phyloP scores from a whole-genome alignment of 2,888 invertebrate genomes.

The Watsonalla binaria region DNA sequence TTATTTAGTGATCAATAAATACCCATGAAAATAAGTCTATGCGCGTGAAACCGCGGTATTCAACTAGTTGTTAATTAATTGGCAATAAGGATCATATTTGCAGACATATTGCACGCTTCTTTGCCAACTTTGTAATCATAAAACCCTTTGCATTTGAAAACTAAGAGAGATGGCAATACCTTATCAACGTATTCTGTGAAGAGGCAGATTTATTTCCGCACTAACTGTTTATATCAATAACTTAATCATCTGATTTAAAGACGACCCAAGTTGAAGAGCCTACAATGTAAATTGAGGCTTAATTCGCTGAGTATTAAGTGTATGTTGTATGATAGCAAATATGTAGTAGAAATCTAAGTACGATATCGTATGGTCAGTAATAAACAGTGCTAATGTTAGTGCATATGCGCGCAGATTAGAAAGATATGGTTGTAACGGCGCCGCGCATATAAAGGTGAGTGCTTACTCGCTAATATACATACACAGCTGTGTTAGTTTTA shows the following conservation, averaged over 20 bases:
- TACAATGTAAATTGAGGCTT: neutral
- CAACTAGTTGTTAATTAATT: too few species aligned
- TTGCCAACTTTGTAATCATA: too few species aligned
- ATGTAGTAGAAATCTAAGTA: slow-evolving; percentile 31
- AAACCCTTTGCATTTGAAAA: too few species aligned
- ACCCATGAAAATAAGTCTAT: too few species aligned
- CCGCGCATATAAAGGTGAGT: slow-evolving; percentile 28
- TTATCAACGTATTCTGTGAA: slow-evolving; percentile 10
- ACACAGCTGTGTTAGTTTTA: too few species aligned
- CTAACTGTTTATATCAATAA: slow-evolving; percentile 26
- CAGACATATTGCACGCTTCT: too few species aligned
- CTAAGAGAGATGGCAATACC: too few species aligned
- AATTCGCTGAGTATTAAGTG: slow-evolving; percentile 7
- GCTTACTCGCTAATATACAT: slow-evolving; percentile 10
- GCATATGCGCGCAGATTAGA: slow-evolving; percentile 54
- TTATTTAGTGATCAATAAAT: too few species aligned
- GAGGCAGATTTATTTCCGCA: slow-evolving; percentile 18
- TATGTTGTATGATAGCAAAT: slow-evolving; percentile 6
- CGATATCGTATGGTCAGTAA: slow-evolving; percentile 47
- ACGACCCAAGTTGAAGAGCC: slow-evolving; percentile 7
- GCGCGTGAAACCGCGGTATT: too few species aligned
- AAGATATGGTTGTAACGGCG: slow-evolving; percentile 42
- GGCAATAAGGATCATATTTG: too few species aligned
- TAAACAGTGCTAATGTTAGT: slow-evolving; percentile 45
- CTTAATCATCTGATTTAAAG: slow-evolving; percentile 17